phyloP scores from a whole-genome alignment of 2,113 vertebrate species.

The Pseudorasbora parva region DNA sequence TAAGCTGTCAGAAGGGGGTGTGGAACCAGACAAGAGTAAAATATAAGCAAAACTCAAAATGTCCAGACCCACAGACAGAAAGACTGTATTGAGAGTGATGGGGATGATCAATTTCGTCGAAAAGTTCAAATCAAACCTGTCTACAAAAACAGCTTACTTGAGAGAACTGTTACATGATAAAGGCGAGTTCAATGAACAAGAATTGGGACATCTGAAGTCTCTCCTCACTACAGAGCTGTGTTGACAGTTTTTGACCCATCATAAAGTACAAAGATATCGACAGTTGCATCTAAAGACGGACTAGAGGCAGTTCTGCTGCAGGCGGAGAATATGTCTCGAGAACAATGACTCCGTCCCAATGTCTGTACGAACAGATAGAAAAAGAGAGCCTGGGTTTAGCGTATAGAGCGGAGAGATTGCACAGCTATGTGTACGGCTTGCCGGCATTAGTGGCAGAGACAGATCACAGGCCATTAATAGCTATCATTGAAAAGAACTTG shows the following conservation, averaged over 20 bases:
- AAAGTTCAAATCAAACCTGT: constrained; percentile 5
- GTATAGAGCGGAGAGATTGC: background rate
- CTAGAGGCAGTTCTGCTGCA: constrained; percentile 17
- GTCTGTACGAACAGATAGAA: background rate
- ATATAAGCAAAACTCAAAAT: background rate
- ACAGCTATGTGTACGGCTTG: constrained; percentile 7
- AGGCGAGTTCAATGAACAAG: background rate
- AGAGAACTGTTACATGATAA: background rate
- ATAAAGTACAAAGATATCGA: constrained; percentile 10
- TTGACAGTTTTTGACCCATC: constrained; percentile 26
- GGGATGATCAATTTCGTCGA: background rate
- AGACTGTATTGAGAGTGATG: background rate
- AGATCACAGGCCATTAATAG: constrained; percentile 8
- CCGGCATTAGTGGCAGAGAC: constrained; percentile 52
- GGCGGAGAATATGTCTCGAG: background rate
- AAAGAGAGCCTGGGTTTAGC: background rate
- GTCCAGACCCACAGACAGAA: background rate
- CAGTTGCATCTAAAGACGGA: constrained; percentile 36
- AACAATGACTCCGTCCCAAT: background rate
- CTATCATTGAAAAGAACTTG: constrained; percentile 44
- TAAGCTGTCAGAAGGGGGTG: background rate
- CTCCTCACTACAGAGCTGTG: constrained; percentile 17
- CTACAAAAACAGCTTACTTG: background rate
- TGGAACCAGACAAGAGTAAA: background rate
- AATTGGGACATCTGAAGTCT: constrained; percentile 8